These are phyloP conservation scores for Ennomos erosarius DNA, from an alignment of 2,888 invertebrate species.

Conservation along the genomic window DNA sequence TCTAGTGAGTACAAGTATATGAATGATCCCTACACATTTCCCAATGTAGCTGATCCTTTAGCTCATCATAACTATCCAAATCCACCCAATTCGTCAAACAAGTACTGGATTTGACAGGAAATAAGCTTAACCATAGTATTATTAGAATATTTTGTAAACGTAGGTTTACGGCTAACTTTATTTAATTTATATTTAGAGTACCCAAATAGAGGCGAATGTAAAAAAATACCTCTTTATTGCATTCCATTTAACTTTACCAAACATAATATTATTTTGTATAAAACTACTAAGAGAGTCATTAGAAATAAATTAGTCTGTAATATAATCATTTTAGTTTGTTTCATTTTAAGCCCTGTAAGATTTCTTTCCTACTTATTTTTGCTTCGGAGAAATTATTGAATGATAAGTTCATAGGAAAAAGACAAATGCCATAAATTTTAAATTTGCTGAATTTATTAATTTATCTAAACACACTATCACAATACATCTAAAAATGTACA, in stretches of 20 bases:
- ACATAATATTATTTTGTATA: conserved; percentile 60
- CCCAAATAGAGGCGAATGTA: conserved; percentile 55
- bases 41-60: conserved; percentile 75
- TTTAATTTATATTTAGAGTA: conserved; percentile 60
- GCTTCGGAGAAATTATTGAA: background rate
- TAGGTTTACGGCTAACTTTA: conserved; percentile 51
- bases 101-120: conserved; percentile 80
- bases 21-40: conserved; percentile 80
- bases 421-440: conserved; percentile 9
- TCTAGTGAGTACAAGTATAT: conserved; percentile 81
- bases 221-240: conserved; percentile 77
- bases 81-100: conserved; percentile 75
- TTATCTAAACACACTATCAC: conserved; percentile 33
- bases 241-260: conserved; percentile 81
- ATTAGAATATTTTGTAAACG: conserved; percentile 31
- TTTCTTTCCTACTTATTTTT: no score
- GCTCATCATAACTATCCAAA: conserved; percentile 78
- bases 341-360: conserved; percentile 10
- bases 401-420: conserved; percentile 1
- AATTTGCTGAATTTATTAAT: conserved; percentile 38
- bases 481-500: conserved; percentile 35
- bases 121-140: conserved; percentile 32
- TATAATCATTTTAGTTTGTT: conserved; percentile 5
- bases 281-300: conserved; percentile 74
- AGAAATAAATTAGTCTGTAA: conserved; percentile 47